These are phyloP conservation scores for Orussus abietinus DNA, from an alignment of 1,140 invertebrate species.

Conservation along the genomic window DNA sequence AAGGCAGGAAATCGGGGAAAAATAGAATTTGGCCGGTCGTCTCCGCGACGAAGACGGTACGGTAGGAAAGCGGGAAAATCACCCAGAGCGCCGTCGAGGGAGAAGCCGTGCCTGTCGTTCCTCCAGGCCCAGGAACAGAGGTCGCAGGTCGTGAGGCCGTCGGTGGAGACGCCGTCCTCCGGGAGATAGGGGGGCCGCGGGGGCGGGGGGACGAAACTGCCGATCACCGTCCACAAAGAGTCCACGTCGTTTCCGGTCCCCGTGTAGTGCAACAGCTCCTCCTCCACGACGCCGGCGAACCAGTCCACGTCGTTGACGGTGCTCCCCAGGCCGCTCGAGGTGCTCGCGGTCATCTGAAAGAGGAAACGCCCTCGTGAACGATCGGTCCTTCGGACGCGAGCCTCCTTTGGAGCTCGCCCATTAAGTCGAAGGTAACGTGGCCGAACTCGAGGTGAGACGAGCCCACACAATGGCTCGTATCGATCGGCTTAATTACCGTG, in stretches of 20 bases:
- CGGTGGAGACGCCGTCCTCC: slow-evolving; percentile 57
- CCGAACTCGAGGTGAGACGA: not conserved
- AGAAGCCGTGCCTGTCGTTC: slow-evolving; percentile 50
- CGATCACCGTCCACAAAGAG: slow-evolving; percentile 61
- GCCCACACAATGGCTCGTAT: slow-evolving; percentile 40
- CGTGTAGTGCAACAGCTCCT: slow-evolving; percentile 58
- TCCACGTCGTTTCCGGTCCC: slow-evolving; percentile 59
- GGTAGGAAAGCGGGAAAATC: slow-evolving; percentile 11
- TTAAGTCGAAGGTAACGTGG: not conserved
- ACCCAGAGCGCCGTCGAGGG: slow-evolving; percentile 50
- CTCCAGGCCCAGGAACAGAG: slow-evolving; percentile 65
- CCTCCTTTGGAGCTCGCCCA: no score
- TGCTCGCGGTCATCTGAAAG: no score
- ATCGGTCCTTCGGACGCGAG: no score
- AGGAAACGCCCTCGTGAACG: no score
- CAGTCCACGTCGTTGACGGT: slow-evolving; percentile 58
- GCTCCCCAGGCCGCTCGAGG: slow-evolving; percentile 7
- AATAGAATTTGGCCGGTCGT: slow-evolving; percentile 1
- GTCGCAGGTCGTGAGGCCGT: slow-evolving; percentile 69
- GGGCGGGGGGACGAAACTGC: slow-evolving; percentile 65
- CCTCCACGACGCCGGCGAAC: slow-evolving; percentile 58
- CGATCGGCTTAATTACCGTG: slow-evolving; percentile 50
- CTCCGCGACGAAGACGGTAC: not conserved
- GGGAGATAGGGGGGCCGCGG: slow-evolving; percentile 63
- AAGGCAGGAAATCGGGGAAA: not conserved